Percentiles rank a stretch among this genome's conserved stretches.
Conservation (phyloP, 2,113 vertebrate genomes). For the Narcine bancroftii region DNA sequence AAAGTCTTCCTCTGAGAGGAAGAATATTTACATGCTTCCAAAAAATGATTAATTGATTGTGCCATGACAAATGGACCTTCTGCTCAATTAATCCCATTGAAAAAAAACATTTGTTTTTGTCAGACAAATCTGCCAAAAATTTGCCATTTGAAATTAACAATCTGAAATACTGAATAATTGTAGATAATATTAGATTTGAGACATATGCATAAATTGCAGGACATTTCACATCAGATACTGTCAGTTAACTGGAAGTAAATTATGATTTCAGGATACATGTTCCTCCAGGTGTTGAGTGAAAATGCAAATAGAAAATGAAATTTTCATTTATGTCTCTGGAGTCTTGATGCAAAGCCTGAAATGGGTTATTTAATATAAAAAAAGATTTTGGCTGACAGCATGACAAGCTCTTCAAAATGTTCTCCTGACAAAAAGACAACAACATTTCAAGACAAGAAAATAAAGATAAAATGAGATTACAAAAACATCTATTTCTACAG, state of each 20-base stretch:
- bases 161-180: background rate
- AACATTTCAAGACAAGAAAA: background rate
- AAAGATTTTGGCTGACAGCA: background rate
- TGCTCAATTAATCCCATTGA: slow-evolving; percentile 8
- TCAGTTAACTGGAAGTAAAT: background rate
- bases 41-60: slow-evolving; percentile 3
- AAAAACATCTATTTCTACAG: no score
- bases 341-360: background rate
- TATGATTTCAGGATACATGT: background rate
- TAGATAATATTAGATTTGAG: background rate
- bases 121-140: background rate
- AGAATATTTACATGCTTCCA: background rate
- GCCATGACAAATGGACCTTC: background rate
- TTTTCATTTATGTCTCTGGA: background rate
- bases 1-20: background rate
- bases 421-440: background rate
- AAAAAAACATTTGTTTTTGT: background rate
- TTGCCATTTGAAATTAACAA: background rate
- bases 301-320: background rate
- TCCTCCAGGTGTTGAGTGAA: background rate
- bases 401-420: background rate
- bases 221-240: background rate
- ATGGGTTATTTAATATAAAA: background rate
- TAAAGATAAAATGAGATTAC: background rate
- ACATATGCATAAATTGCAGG: background rate